A percentile compares a stretch with the other conserved stretches of the same genome.
Evolutionary conservation across 2,797 vertebrate genomes (phyloP).

Genomic region (Phalanger gymnotis): DNA sequence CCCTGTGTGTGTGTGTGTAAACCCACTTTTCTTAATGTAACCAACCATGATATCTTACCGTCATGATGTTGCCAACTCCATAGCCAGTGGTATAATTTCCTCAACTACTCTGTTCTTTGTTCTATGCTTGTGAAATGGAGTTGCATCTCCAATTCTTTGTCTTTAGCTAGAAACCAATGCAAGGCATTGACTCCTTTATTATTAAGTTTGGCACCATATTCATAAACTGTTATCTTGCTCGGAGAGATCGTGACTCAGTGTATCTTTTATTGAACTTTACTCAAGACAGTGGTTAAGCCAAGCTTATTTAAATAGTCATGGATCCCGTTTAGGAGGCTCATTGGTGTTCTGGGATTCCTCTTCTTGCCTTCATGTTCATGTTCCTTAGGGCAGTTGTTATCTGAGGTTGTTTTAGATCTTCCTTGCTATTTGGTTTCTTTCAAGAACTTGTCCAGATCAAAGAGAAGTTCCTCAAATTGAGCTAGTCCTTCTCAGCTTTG

Average conservation of each 20-base stretch:
- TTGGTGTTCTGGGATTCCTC: conserved; percentile 81
- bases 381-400: conserved; percentile 92
- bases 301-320: neutral
- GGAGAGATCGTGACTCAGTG: neutral
- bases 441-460: conserved; percentile 97
- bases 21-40: neutral
- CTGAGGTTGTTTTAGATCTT: conserved; percentile 92
- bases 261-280: neutral
- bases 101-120: neutral
- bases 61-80: neutral
- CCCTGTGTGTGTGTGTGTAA: no score
- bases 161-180: neutral
- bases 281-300: neutral
- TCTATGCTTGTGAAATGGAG: neutral
- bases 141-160: neutral
- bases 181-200: neutral
- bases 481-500: conserved; percentile 91
- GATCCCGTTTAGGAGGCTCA: neutral
- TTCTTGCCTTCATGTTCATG: conserved; percentile 95
- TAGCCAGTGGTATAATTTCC: neutral
- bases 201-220: neutral
- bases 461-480: conserved; percentile 96
- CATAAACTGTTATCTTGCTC: neutral
- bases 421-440: conserved; percentile 96
- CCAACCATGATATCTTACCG: neutral